A percentile compares a stretch with the other conserved stretches of the same genome.
These are phyloP conservation scores for Peucedramus taeniatus DNA, from an alignment of 2,113 vertebrate species.

Conservation along the genomic window DNA sequence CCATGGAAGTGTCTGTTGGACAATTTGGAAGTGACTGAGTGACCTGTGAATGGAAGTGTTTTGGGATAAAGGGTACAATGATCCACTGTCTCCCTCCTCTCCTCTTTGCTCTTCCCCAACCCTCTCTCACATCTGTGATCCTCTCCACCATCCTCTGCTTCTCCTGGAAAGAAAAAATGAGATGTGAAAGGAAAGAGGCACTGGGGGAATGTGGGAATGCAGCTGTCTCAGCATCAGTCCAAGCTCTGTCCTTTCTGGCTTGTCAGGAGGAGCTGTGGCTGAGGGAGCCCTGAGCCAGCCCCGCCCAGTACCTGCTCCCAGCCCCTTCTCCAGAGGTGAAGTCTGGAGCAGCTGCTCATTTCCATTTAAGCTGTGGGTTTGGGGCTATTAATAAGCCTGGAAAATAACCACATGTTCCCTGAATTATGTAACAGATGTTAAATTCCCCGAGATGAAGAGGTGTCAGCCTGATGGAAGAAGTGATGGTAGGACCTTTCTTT, in stretches of 20 bases:
- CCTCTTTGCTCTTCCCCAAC: not conserved
- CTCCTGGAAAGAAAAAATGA: not conserved
- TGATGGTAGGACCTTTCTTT: conserved; percentile 29
- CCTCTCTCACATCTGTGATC: not conserved
- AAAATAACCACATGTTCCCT: conserved; percentile 50
- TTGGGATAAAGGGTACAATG: not conserved
- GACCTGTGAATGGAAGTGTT: not conserved
- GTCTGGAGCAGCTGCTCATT: conserved; percentile 56
- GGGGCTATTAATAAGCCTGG: conserved; percentile 55
- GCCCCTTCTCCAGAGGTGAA: conserved; percentile 13
- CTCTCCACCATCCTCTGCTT: not conserved
- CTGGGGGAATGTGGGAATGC: not conserved
- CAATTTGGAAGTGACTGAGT: not conserved
- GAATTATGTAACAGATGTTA: conserved; percentile 48
- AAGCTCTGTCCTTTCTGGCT: not conserved
- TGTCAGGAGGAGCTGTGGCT: not conserved
- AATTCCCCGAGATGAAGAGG: conserved; percentile 39
- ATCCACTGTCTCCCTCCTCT: not conserved
- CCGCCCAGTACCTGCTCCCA: not conserved
- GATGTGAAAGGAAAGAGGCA: not conserved
- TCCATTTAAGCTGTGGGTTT: not conserved
- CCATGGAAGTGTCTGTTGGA: not conserved
- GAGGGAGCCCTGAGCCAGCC: not conserved
- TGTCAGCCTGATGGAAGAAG: conserved; percentile 56
- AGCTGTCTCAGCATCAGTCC: not conserved